phyloP scores from a whole-genome alignment of 2,888 invertebrate species.

The Minunthozetes semirufus region DNA sequence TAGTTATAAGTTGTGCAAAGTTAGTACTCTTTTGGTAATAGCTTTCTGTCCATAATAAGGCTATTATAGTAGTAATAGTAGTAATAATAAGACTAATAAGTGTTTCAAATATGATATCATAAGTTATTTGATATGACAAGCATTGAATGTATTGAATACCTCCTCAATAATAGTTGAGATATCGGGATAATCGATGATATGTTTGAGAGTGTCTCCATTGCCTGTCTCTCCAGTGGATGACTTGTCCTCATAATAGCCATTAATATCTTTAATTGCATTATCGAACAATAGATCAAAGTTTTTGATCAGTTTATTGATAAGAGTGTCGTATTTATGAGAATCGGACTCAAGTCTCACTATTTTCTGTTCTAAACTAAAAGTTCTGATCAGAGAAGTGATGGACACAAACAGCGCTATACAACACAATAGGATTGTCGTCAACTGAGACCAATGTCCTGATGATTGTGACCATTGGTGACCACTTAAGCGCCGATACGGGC shows the following conservation, averaged over 20 bases:
- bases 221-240: background rate
- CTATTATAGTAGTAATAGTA: background rate
- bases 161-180: background rate
- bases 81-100: background rate
- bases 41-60: too few relatives aligned
- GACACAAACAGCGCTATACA: background rate
- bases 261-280: background rate
- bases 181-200: background rate
- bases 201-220: background rate
- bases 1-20: too few relatives aligned
- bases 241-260: background rate
- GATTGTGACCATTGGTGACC: background rate
- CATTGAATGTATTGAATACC: background rate
- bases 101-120: background rate
- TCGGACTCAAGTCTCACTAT: background rate
- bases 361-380: background rate
- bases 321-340: background rate
- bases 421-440: background rate
- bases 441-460: background rate
- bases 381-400: constrained; percentile 5
- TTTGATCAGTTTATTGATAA: background rate
- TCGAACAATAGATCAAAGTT: background rate
- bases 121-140: background rate
- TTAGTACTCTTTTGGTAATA: too few relatives aligned
- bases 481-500: background rate